These are phyloP conservation scores for Dendropsophus ebraccatus DNA, from an alignment of 2,113 vertebrate species.

Conservation along the genomic window DNA sequence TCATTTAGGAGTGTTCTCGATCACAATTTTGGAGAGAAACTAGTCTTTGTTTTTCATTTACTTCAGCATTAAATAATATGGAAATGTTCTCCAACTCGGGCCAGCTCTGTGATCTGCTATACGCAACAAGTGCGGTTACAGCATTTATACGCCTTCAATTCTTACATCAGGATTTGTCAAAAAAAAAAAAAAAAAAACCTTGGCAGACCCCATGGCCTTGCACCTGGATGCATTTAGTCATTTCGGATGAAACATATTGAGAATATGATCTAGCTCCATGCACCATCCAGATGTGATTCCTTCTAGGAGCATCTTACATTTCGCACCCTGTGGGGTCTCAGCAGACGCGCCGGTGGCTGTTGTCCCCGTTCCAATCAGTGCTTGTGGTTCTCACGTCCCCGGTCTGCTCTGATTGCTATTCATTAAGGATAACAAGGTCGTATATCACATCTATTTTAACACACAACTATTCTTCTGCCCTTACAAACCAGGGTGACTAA, in stretches of 20 bases:
- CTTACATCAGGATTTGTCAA: neutral
- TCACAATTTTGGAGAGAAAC: neutral
- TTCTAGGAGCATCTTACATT: neutral
- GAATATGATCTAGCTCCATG: neutral
- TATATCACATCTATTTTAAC: neutral
- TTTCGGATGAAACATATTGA: neutral
- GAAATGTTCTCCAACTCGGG: neutral
- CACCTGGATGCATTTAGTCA: slow-evolving; percentile 14
- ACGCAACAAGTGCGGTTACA: neutral
- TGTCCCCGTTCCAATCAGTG: neutral
- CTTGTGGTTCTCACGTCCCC: slow-evolving; percentile 62
- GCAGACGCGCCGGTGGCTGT: neutral
- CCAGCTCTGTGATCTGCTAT: neutral
- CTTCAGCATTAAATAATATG: neutral
- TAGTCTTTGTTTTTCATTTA: neutral
- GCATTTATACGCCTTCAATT: neutral
- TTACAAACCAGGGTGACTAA: neutral
- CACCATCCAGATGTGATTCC: neutral
- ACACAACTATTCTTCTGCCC: neutral
- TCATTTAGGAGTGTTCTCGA: neutral
- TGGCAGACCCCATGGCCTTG: neutral
- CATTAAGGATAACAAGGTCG: slow-evolving; percentile 23
- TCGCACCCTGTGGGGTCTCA: neutral
- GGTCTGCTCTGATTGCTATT: slow-evolving; percentile 56
- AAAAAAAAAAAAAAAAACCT: no score